A percentile compares a stretch with the other conserved stretches of the same genome.
Conservation (phyloP, 2,113 vertebrate genomes). For the Tapirus terrestris region DNA sequence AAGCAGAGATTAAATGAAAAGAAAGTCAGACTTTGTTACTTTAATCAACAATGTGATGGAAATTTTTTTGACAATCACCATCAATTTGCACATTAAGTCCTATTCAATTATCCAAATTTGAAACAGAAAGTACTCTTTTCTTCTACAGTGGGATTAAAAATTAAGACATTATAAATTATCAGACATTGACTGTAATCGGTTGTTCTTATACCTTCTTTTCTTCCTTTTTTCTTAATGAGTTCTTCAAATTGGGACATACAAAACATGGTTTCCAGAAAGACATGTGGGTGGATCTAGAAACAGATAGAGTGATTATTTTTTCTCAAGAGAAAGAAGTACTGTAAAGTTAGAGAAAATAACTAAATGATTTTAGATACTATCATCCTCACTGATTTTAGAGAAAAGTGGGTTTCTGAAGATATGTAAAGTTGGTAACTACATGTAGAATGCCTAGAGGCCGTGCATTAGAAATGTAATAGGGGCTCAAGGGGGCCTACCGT, state of each 20-base stretch:
- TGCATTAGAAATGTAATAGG: background rate
- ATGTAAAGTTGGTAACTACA: background rate
- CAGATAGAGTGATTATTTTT: conserved; percentile 44
- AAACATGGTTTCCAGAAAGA: conserved; percentile 78
- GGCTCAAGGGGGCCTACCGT: background rate
- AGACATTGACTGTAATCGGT: conserved; percentile 74
- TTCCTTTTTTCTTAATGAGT: conserved; percentile 37
- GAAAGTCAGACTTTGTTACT: conserved; percentile 57
- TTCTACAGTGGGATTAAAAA: conserved; percentile 72
- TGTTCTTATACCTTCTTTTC: conserved; percentile 50
- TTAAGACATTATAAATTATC: conserved; percentile 72
- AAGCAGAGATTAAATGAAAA: conserved; percentile 62
- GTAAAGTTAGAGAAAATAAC: background rate
- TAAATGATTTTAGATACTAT: background rate
- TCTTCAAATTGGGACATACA: conserved; percentile 72
- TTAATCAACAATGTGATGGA: conserved; percentile 69
- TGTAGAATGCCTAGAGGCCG: background rate
- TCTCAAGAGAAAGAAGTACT: background rate
- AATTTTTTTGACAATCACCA: conserved; percentile 67
- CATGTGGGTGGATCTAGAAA: conserved; percentile 55
- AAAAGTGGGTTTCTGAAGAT: background rate
- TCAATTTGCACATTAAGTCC: conserved; percentile 67
- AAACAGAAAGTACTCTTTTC: conserved; percentile 78
- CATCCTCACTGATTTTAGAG: background rate
- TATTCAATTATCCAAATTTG: conserved; percentile 75